Evolutionary conservation across 2,888 invertebrate species (phyloP).

Genomic region (Lepidocyrtinus sp.): DNA sequence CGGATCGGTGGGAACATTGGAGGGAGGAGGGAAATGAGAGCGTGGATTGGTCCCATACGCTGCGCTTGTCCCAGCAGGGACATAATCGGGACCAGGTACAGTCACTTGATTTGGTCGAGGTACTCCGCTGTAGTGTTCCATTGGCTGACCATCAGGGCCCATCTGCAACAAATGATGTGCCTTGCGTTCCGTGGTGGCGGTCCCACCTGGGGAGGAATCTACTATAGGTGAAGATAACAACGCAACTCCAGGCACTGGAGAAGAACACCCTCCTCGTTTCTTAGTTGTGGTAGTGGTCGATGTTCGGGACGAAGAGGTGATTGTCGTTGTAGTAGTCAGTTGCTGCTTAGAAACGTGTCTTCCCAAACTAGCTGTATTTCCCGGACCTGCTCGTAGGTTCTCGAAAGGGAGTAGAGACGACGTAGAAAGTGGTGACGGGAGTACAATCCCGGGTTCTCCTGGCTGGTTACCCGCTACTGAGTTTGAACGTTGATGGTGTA

Average conservation of each 20-base stretch:
- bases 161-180: conserved; percentile 71
- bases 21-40: conserved; percentile 69
- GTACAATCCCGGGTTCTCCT: conserved; percentile 31
- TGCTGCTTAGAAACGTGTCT: conserved; percentile 42
- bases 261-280: conserved; percentile 2
- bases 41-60: conserved; percentile 70
- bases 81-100: conserved; percentile 69
- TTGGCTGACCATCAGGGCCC: conserved; percentile 75
- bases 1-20: conserved; percentile 53
- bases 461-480: conserved; percentile 38
- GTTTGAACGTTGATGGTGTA: conserved; percentile 48
- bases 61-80: conserved; percentile 61
- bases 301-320: conserved; percentile 45
- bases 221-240: conserved; percentile 31
- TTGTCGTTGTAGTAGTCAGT: conserved; percentile 52
- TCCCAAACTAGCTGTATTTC: conserved; percentile 56
- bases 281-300: conserved; percentile 50
- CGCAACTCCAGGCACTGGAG: conserved; percentile 1
- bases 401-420: conserved; percentile 29
- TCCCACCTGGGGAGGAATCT: conserved; percentile 27
- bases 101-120: conserved; percentile 69
- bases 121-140: conserved; percentile 70
- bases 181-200: conserved; percentile 36
- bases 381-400: conserved; percentile 6
- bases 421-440: conserved; percentile 28